Evolutionary conservation across 2,113 vertebrate genomes (phyloP).

Genomic region (Eudyptes chrysolophus): DNA sequence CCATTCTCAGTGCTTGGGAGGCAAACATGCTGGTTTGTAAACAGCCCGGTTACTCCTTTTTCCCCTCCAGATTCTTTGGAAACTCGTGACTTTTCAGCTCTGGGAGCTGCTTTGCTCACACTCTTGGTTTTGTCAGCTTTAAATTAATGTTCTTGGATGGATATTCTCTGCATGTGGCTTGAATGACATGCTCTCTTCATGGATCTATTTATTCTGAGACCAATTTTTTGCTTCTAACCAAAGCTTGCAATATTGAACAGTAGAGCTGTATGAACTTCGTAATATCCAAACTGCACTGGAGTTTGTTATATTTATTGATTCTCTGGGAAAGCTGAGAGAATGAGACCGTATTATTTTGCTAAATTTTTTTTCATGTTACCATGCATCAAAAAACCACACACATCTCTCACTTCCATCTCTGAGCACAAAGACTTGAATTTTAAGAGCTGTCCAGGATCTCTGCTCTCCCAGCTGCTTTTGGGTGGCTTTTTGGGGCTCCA

Average conservation of each 20-base stretch:
- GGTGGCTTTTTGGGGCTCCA: background rate
- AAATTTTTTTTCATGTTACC: background rate
- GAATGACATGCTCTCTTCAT: background rate
- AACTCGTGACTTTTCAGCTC: background rate
- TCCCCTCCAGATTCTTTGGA: background rate
- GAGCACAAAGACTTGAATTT: background rate
- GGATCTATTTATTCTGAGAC: background rate
- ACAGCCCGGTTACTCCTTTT: background rate
- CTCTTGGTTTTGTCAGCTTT: background rate
- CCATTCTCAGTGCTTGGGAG: conserved; percentile 12
- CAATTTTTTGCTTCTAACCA: background rate
- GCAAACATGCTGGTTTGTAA: background rate
- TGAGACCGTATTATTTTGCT: background rate
- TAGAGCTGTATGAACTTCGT: background rate
- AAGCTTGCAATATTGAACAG: background rate
- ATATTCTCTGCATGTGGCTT: background rate
- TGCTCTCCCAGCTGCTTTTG: conserved; percentile 10
- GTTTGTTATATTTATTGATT: conserved; percentile 41
- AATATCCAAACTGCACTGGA: conserved; percentile 18
- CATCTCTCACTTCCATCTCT: background rate
- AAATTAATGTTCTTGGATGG: background rate
- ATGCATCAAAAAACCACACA: background rate
- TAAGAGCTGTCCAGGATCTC: background rate
- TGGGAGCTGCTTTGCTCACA: background rate
- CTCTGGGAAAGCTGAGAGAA: conserved; percentile 21